These are phyloP conservation scores for Calcarius ornatus DNA, from an alignment of 2,113 vertebrate genomes.

Conservation along the genomic window DNA sequence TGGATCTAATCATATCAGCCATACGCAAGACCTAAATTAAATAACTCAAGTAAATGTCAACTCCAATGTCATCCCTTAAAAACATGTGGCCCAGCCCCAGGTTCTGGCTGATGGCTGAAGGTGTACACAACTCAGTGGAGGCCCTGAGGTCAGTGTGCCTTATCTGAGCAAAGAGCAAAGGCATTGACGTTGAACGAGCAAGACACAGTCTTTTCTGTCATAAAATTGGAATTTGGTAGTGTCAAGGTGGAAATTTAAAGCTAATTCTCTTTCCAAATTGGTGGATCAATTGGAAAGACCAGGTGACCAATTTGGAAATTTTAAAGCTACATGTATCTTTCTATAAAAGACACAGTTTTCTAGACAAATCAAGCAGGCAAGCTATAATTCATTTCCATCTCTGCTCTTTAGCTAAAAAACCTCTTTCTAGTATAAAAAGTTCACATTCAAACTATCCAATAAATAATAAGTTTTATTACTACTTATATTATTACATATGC, in stretches of 20 bases:
- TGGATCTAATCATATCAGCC: not conserved
- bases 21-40: not conserved
- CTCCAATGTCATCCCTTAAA: not conserved
- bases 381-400: not conserved
- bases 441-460: not conserved
- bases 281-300: no score
- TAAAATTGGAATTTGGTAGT: not conserved
- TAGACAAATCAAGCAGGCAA: not conserved
- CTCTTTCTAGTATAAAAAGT: fast-evolving
- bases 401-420: not conserved
- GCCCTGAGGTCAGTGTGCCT: not conserved
- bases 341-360: not conserved
- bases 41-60: not conserved
- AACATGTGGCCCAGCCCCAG: not conserved
- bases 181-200: fast-evolving
- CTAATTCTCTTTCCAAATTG: not conserved
- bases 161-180: not conserved
- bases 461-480: not conserved
- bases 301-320: not conserved
- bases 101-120: not conserved
- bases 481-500: not conserved
- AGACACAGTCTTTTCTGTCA: not conserved
- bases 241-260: not conserved
- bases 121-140: no score
- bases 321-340: not conserved